phyloP scores from a whole-genome alignment of 1,140 invertebrate species.

The Thaumatotibia leucotreta region DNA sequence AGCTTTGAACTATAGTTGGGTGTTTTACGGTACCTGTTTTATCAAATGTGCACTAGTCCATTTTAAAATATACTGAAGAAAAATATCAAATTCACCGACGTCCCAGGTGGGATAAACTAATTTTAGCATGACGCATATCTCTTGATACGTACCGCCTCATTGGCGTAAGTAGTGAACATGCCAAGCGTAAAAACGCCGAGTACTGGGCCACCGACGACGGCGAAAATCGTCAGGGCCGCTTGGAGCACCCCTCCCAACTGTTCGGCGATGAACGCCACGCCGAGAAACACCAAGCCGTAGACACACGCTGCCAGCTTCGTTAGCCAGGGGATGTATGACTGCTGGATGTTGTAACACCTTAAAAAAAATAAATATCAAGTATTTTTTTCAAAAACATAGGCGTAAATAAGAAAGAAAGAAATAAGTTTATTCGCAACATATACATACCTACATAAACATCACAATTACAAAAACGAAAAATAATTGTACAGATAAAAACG shows the following conservation, averaged over 20 bases:
- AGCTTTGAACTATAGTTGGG: no score
- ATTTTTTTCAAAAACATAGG: neutral
- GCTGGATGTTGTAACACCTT: conserved; percentile 30
- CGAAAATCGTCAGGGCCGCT: conserved; percentile 86
- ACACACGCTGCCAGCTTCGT: conserved; percentile 81
- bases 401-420: neutral
- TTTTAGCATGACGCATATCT: no score
- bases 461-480: no score
- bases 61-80: no score
- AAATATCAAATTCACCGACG: no score
- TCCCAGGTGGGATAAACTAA: no score
- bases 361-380: conserved; percentile 28
- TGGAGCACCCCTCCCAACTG: conserved; percentile 85
- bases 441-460: no score
- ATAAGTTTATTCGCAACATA: no score
- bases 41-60: no score
- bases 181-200: conserved; percentile 88
- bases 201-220: conserved; percentile 87
- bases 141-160: conserved; percentile 65
- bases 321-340: conserved; percentile 45
- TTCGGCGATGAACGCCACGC: conserved; percentile 85
- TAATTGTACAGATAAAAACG: no score
- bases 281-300: conserved; percentile 84
- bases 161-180: conserved; percentile 82
- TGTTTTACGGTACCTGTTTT: no score